Evolutionary conservation across 1,140 invertebrate species (phyloP).

Genomic region (Formica exsecta): DNA sequence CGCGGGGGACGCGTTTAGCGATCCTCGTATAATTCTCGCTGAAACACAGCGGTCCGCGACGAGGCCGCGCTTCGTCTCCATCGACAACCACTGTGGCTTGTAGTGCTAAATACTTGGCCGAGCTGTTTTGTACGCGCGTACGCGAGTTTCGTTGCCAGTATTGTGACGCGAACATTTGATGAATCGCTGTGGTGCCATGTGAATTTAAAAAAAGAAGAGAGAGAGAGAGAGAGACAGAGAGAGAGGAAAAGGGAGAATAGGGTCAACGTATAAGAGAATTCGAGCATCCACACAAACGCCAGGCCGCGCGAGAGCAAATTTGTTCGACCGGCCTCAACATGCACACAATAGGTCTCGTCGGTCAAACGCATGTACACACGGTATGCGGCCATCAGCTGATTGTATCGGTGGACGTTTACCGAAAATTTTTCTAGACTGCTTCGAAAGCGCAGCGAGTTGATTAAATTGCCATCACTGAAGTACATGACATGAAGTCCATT

Average conservation of each 20-base stretch:
- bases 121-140: slow-evolving; percentile 1
- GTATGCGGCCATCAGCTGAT: slow-evolving; percentile 38
- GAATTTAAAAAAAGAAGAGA: slow-evolving; percentile 26
- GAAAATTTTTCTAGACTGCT: slow-evolving; percentile 21
- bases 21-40: slow-evolving; percentile 42
- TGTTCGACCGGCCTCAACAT: slow-evolving; percentile 36
- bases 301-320: slow-evolving; percentile 36
- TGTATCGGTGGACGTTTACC: slow-evolving; percentile 12
- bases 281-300: neutral
- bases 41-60: slow-evolving; percentile 34
- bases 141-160: neutral
- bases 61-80: slow-evolving; percentile 10
- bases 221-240: neutral
- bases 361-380: slow-evolving; percentile 26
- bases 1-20: slow-evolving; percentile 30
- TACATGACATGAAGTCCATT: neutral
- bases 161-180: slow-evolving; percentile 28
- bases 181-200: neutral
- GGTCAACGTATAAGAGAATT: slow-evolving; percentile 40
- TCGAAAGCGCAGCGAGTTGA: slow-evolving; percentile 29
- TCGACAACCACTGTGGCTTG: slow-evolving; percentile 16
- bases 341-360: slow-evolving; percentile 21
- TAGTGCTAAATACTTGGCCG: slow-evolving; percentile 50
- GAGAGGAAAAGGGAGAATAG: neutral
- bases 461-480: slow-evolving; percentile 4